Evolutionary conservation across 2,113 vertebrate genomes (phyloP).

Genomic region (Vidua macroura): DNA sequence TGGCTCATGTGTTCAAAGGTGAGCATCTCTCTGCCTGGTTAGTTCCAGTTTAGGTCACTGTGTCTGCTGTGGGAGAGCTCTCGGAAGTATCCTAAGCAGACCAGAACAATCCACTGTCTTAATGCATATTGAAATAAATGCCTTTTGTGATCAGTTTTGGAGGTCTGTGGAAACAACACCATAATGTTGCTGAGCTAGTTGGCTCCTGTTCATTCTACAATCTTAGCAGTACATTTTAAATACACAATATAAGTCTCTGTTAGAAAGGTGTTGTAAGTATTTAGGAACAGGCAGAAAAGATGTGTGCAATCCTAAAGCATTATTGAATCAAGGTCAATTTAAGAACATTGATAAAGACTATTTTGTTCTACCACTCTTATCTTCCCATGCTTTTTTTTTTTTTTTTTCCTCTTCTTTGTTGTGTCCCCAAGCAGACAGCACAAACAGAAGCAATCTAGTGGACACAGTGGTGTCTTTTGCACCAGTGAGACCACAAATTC

Average conservation of each 20-base stretch:
- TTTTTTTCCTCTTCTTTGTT: not conserved
- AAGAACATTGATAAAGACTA: not conserved
- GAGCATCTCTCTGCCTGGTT: not conserved
- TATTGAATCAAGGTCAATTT: not conserved
- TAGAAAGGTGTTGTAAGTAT: not conserved
- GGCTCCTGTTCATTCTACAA: not conserved
- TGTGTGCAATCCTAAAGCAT: not conserved
- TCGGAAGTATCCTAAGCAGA: not conserved
- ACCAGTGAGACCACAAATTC: not conserved
- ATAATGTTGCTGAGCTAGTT: not conserved
- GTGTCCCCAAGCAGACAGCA: not conserved
- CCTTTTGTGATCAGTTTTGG: not conserved
- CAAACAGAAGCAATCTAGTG: not conserved
- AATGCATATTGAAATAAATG: not conserved
- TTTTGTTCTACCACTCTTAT: accelerated
- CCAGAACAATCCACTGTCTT: not conserved
- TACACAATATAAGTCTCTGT: not conserved
- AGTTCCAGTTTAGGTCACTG: not conserved
- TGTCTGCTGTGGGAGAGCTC: not conserved
- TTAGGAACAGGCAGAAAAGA: not conserved
- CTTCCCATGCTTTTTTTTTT: not conserved
- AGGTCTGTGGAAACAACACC: not conserved
- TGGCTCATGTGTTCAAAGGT: not conserved
- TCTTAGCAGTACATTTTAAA: conserved; percentile 29
- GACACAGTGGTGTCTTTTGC: not conserved